phyloP scores from a whole-genome alignment of 2,113 vertebrate genomes.

The Leptobrachium leishanense region DNA sequence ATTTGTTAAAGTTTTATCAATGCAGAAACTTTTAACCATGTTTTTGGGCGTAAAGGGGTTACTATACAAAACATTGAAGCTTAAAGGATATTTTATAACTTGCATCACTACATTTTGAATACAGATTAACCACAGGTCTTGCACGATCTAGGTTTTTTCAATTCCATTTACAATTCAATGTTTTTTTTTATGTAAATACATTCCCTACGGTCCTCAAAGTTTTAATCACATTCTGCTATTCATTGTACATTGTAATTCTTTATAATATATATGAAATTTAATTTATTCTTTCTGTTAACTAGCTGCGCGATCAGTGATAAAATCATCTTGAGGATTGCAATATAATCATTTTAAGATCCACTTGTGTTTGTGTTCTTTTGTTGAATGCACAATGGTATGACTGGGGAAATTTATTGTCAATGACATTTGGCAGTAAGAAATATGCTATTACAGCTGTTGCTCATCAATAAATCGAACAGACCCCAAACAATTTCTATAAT shows the following conservation, averaged over 20 bases:
- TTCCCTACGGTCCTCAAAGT: no score
- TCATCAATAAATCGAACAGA: slow-evolving; percentile 24
- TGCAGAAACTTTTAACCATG: no score
- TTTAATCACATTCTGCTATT: no score
- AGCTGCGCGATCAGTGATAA: background rate
- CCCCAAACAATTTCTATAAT: slow-evolving; percentile 22
- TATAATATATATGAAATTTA: background rate
- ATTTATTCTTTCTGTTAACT: slow-evolving; percentile 20
- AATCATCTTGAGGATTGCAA: slow-evolving; percentile 3
- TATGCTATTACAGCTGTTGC: slow-evolving; percentile 33
- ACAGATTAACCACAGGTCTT: no score
- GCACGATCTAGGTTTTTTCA: no score
- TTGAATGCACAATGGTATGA: slow-evolving; percentile 16
- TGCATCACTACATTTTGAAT: no score
- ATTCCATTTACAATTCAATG: no score
- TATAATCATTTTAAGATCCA: slow-evolving; percentile 16
- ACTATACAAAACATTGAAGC: no score
- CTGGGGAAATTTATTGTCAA: slow-evolving; percentile 36
- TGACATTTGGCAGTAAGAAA: slow-evolving; percentile 21
- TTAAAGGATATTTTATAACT: no score
- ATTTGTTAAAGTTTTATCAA: no score
- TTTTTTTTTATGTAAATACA: no score
- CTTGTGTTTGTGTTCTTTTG: slow-evolving; percentile 22
- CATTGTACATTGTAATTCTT: background rate
- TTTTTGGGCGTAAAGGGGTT: no score